Conservation (phyloP, 2,113 vertebrate species). For the Calidris pugnax region DNA sequence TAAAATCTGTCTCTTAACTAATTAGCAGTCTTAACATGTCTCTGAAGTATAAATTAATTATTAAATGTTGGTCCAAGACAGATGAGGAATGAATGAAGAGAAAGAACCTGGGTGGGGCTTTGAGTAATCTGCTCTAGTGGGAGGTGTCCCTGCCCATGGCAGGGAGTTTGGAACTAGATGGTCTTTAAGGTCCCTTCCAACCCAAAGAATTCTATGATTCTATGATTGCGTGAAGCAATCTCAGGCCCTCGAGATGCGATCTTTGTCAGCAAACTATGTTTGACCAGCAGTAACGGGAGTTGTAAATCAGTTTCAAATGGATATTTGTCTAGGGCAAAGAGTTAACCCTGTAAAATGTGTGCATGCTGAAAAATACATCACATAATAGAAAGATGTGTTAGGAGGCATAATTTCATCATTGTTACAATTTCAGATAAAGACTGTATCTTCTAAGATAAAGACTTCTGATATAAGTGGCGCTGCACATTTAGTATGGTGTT, state of each 20-base stretch:
- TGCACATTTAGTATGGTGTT: not conserved
- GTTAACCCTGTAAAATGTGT: not conserved
- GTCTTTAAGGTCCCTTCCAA: not conserved
- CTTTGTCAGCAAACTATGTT: constrained; percentile 34
- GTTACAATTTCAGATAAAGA: not conserved
- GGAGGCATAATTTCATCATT: not conserved
- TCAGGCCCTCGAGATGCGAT: constrained; percentile 37
- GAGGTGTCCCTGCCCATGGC: not conserved
- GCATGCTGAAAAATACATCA: constrained; percentile 15
- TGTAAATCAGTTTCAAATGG: constrained; percentile 61
- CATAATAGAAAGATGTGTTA: not conserved
- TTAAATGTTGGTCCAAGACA: constrained; percentile 9
- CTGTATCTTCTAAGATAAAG: not conserved
- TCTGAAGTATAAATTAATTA: constrained; percentile 45
- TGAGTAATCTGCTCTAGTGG: not conserved
- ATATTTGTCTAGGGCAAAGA: constrained; percentile 14
- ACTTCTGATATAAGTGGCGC: not conserved
- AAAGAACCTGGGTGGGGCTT: not conserved
- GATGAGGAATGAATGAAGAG: constrained; percentile 4
- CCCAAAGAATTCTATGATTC: not conserved
- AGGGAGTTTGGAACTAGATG: not conserved
- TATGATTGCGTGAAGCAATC: constrained; percentile 39
- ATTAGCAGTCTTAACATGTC: constrained; percentile 24
- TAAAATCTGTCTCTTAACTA: not conserved
- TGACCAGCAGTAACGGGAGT: not conserved